phyloP scores from a whole-genome alignment of 1,140 invertebrate genomes.

The Saxidomus purpurata region DNA sequence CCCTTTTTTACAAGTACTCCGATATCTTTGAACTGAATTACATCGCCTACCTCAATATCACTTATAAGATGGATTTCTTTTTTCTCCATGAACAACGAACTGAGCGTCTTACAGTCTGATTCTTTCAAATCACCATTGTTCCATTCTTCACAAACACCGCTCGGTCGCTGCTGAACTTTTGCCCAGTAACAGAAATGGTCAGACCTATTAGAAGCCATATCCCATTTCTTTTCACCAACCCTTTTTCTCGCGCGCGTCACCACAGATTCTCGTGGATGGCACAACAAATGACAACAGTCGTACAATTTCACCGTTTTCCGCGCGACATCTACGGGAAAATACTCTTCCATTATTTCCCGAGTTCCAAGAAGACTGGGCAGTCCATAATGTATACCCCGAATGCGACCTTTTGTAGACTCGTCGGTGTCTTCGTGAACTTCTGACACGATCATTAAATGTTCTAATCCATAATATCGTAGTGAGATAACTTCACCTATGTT shows the following conservation, averaged over 20 bases:
- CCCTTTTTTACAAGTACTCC: neutral
- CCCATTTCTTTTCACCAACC: slow-evolving; percentile 40
- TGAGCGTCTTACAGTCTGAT: neutral
- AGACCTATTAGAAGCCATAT: neutral
- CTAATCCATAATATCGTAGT: neutral
- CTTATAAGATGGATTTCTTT: neutral
- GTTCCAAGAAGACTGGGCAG: neutral
- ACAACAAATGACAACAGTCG: neutral
- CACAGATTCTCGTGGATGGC: neutral
- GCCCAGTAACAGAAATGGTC: slow-evolving; percentile 56
- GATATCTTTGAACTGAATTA: neutral
- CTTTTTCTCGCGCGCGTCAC: neutral
- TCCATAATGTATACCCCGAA: slow-evolving; percentile 25
- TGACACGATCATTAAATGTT: neutral
- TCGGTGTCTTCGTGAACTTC: neutral
- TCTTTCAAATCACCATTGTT: neutral
- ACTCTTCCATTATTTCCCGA: neutral
- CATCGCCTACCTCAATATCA: slow-evolving; percentile 10
- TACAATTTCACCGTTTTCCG: neutral
- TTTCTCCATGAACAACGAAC: neutral
- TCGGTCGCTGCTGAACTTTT: neutral
- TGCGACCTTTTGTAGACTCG: neutral
- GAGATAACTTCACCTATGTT: neutral
- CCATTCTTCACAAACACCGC: neutral
- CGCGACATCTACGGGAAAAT: neutral